These are phyloP conservation scores for Morpho helenor DNA, from an alignment of 2,888 invertebrate genomes.

Conservation along the genomic window DNA sequence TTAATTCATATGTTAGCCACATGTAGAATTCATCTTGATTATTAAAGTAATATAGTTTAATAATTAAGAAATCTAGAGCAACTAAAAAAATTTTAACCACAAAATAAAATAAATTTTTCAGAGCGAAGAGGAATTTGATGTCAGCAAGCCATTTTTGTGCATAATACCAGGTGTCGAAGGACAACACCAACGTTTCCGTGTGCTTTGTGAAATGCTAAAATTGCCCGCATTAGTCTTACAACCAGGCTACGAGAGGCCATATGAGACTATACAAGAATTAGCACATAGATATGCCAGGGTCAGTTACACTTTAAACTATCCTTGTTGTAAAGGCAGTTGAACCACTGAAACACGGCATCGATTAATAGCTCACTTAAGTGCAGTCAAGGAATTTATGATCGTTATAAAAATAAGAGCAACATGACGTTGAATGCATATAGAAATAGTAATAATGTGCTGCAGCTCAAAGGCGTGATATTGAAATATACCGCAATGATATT, in stretches of 20 bases:
- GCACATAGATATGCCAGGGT: slow-evolving; percentile 40
- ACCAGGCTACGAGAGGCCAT: slow-evolving; percentile 33
- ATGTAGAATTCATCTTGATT: not conserved
- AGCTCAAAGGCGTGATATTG: too few species aligned
- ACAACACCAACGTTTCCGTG: slow-evolving; percentile 37
- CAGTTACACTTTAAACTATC: too few species aligned
- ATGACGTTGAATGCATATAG: too few species aligned
- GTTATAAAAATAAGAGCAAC: too few species aligned
- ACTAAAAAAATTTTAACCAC: too few species aligned
- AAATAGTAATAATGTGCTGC: too few species aligned
- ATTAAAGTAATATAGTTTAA: not conserved
- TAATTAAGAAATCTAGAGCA: too few species aligned
- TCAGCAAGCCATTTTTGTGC: slow-evolving; percentile 35
- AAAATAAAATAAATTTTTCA: not conserved
- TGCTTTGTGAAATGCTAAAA: slow-evolving; percentile 43
- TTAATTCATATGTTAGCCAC: not conserved
- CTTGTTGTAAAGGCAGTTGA: too few species aligned
- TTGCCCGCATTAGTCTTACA: slow-evolving; percentile 42
- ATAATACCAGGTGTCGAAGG: slow-evolving; percentile 51
- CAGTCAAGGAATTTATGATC: too few species aligned
- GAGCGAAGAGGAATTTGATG: slow-evolving; percentile 26
- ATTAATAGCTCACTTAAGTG: too few species aligned
- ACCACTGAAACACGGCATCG: too few species aligned
- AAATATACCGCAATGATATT: too few species aligned
- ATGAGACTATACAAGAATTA: slow-evolving; percentile 36